Evolutionary conservation across 2,113 vertebrate species (phyloP).

Genomic region (Numenius arquata): DNA sequence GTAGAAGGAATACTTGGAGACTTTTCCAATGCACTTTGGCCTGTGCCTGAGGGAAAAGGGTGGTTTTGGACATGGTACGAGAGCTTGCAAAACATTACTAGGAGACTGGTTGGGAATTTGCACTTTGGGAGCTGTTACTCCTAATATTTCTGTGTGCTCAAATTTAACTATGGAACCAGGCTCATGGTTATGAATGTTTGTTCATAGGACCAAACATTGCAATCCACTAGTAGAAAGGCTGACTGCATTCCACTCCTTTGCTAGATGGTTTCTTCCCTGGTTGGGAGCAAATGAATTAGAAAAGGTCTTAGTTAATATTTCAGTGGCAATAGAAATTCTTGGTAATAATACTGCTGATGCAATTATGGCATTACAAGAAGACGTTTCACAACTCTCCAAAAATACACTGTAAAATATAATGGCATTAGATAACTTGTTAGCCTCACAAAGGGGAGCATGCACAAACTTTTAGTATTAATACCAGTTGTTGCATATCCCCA

Average conservation of each 20-base stretch:
- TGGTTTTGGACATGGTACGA: neutral
- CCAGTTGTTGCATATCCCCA: accelerated
- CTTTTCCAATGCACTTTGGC: neutral
- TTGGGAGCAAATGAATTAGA: neutral
- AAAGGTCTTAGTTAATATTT: neutral
- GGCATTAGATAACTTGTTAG: neutral
- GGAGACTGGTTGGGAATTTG: neutral
- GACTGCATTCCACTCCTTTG: accelerated
- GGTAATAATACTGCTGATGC: neutral
- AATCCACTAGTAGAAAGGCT: neutral
- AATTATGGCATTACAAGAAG: neutral
- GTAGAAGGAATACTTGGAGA: neutral
- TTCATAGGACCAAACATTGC: neutral
- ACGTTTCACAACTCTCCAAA: neutral
- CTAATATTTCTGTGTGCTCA: neutral
- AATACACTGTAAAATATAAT: neutral
- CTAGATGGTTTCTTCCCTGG: neutral
- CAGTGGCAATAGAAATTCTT: neutral
- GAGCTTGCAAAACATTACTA: neutral
- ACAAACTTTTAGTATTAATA: neutral
- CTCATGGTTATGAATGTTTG: neutral
- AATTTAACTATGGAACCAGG: neutral
- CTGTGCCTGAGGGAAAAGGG: neutral
- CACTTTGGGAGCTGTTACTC: neutral
- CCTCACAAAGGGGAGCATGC: neutral